Percentiles rank a stretch among this genome's conserved stretches.
phyloP scores from a whole-genome alignment of 2,888 invertebrate genomes.

The Cheilosia scutellata region DNA sequence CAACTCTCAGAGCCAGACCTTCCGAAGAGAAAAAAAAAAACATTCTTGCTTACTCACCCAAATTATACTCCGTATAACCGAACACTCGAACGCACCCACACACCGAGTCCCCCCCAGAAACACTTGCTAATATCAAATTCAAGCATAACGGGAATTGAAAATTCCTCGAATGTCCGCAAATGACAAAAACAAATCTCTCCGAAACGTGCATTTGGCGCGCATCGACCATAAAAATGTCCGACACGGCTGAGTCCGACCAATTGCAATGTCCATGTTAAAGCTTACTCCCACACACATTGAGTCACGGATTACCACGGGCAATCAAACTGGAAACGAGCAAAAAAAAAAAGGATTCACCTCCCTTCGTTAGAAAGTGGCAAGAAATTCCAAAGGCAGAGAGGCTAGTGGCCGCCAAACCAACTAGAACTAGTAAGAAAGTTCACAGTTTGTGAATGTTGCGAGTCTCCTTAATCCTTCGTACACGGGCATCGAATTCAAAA shows the following conservation, averaged over 20 bases:
- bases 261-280: constrained; percentile 29
- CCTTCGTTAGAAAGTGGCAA: constrained; percentile 39
- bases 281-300: constrained; percentile 34
- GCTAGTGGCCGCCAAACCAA: constrained; percentile 42
- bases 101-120: background rate
- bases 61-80: background rate
- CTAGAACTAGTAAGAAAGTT: constrained; percentile 59
- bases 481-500: background rate
- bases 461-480: constrained; percentile 35
- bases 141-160: constrained; percentile 54
- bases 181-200: constrained; percentile 72
- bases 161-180: constrained; percentile 61
- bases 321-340: constrained; percentile 50
- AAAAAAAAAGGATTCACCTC: constrained; percentile 25
- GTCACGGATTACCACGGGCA: constrained; percentile 53
- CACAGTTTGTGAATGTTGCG: constrained; percentile 50
- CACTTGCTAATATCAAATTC: constrained; percentile 57
- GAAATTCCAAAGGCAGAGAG: constrained; percentile 26
- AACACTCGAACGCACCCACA: background rate
- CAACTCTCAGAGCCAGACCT: constrained; percentile 23
- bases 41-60: constrained; percentile 47
- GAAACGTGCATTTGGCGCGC: constrained; percentile 63
- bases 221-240: constrained; percentile 64
- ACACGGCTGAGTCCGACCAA: constrained; percentile 33
- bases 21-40: background rate